Conservation (phyloP, 2,113 vertebrate species). For the Poicephalus gulielmi region DNA sequence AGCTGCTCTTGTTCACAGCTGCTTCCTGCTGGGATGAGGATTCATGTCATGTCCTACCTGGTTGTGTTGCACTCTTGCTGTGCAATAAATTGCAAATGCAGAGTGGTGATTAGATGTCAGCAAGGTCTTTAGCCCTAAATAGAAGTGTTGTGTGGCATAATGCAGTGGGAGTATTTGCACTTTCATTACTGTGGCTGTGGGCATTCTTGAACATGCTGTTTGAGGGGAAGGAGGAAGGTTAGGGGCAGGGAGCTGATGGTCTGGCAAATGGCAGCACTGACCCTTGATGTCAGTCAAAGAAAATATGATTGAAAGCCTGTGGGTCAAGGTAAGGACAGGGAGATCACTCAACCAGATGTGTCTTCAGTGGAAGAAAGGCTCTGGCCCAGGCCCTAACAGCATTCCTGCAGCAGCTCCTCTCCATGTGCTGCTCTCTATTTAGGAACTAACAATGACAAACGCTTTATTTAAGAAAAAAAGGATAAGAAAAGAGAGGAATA, state of each 20-base stretch:
- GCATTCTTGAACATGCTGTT: rapidly evolving
- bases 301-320: background rate
- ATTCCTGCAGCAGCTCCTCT: background rate
- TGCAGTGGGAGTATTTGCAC: background rate
- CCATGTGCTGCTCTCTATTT: background rate
- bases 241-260: background rate
- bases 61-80: background rate
- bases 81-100: background rate
- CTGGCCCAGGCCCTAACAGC: background rate
- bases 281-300: background rate
- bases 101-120: background rate
- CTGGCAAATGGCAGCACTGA: background rate
- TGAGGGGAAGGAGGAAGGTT: background rate
- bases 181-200: background rate
- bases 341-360: too few relatives aligned
- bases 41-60: background rate
- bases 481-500: background rate
- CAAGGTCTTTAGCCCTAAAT: background rate
- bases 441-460: background rate
- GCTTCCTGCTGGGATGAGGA: background rate
- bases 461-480: background rate
- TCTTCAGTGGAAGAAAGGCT: background rate
- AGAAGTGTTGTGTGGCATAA: background rate
- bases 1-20: background rate
- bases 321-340: background rate